Evolutionary conservation across 2,888 invertebrate genomes (phyloP).

Genomic region (Colletes collaris): DNA sequence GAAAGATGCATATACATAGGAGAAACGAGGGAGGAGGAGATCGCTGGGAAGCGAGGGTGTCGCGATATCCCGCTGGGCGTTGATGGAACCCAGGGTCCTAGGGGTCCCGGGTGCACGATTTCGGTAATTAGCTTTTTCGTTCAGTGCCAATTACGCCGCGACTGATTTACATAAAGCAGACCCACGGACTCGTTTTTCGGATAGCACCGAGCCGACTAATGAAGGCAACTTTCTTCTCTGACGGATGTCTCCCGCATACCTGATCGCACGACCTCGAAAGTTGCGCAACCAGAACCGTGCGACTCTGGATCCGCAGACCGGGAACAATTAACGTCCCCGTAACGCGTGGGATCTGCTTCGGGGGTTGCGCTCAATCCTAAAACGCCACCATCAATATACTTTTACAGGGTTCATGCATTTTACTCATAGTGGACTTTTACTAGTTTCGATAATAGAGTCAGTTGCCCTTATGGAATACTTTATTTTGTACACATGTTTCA

Average conservation of each 20-base stretch:
- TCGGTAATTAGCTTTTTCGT: constrained; percentile 81
- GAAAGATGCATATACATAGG: constrained; percentile 59
- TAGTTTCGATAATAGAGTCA: too few species aligned
- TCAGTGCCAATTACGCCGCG: constrained; percentile 80
- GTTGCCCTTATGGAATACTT: too few species aligned
- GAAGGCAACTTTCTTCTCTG: constrained; percentile 60
- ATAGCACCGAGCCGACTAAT: constrained; percentile 70
- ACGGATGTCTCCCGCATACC: constrained; percentile 57
- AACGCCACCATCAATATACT: too few species aligned
- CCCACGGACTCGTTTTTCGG: constrained; percentile 32
- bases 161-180: constrained; percentile 80
- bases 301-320: neutral
- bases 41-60: constrained; percentile 70
- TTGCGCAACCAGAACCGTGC: neutral
- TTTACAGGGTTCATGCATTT: too few species aligned
- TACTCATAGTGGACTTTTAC: too few species aligned
- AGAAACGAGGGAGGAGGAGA: constrained; percentile 24
- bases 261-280: constrained; percentile 20
- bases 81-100: constrained; percentile 73
- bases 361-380: too few species aligned
- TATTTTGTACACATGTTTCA: too few species aligned
- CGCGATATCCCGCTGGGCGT: constrained; percentile 75
- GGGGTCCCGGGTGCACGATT: constrained; percentile 73
- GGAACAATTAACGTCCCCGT: too few species aligned
- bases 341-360: too few species aligned